Evolutionary conservation across 2,888 invertebrate species (phyloP), one percentile per base, ranked within the genome.

Genomic region (Vesta saturnalis): DNA sequence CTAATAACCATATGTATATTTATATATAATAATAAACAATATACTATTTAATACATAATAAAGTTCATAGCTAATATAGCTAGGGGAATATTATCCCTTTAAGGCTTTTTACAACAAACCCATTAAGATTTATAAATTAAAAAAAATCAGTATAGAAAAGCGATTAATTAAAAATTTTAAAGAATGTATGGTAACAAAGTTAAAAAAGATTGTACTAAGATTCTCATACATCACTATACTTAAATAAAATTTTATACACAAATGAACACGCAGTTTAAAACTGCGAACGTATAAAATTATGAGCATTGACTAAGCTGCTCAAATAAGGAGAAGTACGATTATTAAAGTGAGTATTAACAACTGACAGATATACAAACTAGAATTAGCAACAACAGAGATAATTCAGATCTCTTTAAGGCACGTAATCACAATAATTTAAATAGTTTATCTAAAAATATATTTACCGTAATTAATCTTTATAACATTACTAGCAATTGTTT

Each of bases 351-450:
- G 78, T 78, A 78, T 77, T 78, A 74, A 73, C 71, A 71, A 66
- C 43, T 68, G 54, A 67, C 54, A 67, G 60, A 35, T 56, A 18
- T 70, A 60, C 60, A 66, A 61, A 67, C 58, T 64, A 69, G 57
- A 65, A 69, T 60, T 70, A 70, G 30, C 60, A 59, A 69, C 64
- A 69, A 63, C 60, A 69, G 66, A 67, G 49, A 65, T 22, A 69
- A 69, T 63, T 81, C 81, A 82, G 80, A 82, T 81, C 80, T 81
- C 79, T 80, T 6, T 76, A 83, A 82, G 82, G 82, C 81, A 82
- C 81, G 77, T 77, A 77, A 82, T 82, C 81, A 81, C 81, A 82
- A 77, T 63, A 63, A 67, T 70, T 67, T 70, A 67, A 67, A 72
- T 39, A 69, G 61, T 60, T 64, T 59, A 56, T 71, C 67, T 64